phyloP scores from a whole-genome alignment of 1,140 invertebrate species.

The Drosophila mayri region DNA sequence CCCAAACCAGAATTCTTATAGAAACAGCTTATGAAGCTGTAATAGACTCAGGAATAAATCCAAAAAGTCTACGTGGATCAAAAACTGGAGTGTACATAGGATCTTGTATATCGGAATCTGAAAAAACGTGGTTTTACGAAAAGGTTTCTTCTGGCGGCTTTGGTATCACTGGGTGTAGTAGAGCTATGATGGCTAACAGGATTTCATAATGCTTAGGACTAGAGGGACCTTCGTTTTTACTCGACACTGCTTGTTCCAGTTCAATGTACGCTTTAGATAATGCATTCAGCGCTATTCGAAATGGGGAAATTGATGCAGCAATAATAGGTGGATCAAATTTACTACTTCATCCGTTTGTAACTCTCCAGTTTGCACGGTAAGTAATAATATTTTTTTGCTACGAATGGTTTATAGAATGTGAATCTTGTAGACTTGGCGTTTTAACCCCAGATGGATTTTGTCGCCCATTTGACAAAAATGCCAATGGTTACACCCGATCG shows the following conservation, averaged over 20 bases:
- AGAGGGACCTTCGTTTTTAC: conserved; percentile 91
- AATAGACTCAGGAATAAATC: conserved; percentile 84
- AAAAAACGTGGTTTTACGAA: conserved; percentile 90
- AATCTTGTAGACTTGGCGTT: conserved; percentile 90
- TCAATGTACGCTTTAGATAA: conserved; percentile 94
- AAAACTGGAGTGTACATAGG: conserved; percentile 93
- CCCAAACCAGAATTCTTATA: conserved; percentile 86
- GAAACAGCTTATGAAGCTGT: conserved; percentile 85
- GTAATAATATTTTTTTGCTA: background rate
- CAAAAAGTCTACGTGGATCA: conserved; percentile 87
- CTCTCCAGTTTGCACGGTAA: conserved; percentile 92
- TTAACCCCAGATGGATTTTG: conserved; percentile 94
- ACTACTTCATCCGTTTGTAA: conserved; percentile 93
- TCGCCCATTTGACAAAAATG: conserved; percentile 94
- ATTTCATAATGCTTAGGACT: conserved; percentile 91
- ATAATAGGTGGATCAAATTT: conserved; percentile 94
- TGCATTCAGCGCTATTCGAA: conserved; percentile 91
- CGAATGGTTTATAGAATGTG: background rate
- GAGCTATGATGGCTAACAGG: conserved; percentile 96
- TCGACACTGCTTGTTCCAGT: conserved; percentile 96
- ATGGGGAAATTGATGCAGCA: conserved; percentile 93
- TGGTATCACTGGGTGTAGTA: conserved; percentile 92
- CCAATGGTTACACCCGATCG: conserved; percentile 91
- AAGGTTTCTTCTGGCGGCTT: conserved; percentile 87
- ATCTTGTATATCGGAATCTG: conserved; percentile 91